Evolutionary conservation across 2,888 invertebrate genomes (phyloP).

Genomic region (Papilio protenor): DNA sequence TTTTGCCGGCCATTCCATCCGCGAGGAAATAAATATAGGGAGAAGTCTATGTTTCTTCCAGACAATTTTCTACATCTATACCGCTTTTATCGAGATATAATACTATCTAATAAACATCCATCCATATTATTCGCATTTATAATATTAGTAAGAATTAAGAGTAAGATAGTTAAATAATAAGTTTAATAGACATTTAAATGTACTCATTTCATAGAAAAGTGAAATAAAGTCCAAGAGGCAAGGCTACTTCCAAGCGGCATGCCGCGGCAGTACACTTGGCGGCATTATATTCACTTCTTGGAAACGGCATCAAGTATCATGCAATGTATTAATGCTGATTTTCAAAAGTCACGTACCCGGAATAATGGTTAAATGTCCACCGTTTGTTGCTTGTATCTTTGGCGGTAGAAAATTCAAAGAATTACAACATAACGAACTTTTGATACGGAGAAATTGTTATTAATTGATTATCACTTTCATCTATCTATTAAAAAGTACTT

Average conservation of each 20-base stretch:
- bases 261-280: slow-evolving; percentile 40
- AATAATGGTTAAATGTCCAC: slow-evolving; percentile 60
- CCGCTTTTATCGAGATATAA: no score
- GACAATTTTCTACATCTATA: no score
- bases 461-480: not conserved
- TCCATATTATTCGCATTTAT: no score
- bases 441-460: not conserved
- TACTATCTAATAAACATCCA: no score
- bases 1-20: no score
- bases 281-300: slow-evolving; percentile 52
- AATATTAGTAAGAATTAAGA: no score
- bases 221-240: slow-evolving; percentile 5
- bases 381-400: slow-evolving; percentile 43
- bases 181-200: not conserved
- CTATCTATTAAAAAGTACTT: not conserved
- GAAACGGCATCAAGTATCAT: slow-evolving; percentile 49
- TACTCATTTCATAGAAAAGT: not conserved
- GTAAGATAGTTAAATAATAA: no score
- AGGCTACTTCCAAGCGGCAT: not conserved
- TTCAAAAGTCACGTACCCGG: slow-evolving; percentile 70
- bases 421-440: not conserved
- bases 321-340: slow-evolving; percentile 61
- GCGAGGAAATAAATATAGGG: no score
- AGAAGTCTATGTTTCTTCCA: no score
- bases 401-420: not conserved